These are phyloP conservation scores for Papilio helenus DNA, from an alignment of 1,140 invertebrate genomes.

Conservation along the genomic window DNA sequence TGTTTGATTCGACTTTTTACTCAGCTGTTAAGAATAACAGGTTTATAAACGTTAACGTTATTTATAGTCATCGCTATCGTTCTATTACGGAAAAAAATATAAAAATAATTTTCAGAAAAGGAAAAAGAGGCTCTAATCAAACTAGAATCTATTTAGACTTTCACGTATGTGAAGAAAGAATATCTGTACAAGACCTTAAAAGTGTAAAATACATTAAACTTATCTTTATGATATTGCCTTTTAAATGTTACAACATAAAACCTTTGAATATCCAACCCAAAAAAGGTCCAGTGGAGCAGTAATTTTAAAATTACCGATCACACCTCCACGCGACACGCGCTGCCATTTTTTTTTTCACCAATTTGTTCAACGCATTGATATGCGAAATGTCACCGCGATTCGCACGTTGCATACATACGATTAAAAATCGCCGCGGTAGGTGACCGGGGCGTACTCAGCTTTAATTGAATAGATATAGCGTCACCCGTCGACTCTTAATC, in stretches of 20 bases:
- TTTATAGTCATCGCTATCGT: conserved; percentile 2
- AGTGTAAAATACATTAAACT: background rate
- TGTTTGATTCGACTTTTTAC: conserved; percentile 19
- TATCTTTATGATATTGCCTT: background rate
- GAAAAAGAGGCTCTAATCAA: background rate
- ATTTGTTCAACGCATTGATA: conserved; percentile 76
- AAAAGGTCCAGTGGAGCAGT: conserved; percentile 38
- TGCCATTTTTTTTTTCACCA: conserved; percentile 76
- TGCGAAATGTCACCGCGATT: conserved; percentile 73
- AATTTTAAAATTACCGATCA: conserved; percentile 51
- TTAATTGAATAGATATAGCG: conserved; percentile 81
- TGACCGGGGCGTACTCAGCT: conserved; percentile 71
- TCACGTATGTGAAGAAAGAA: background rate
- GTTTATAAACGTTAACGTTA: background rate
- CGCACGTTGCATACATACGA: conserved; percentile 80
- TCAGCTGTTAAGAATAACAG: background rate
- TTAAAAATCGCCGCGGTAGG: conserved; percentile 80
- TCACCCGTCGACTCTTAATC: conserved; percentile 76
- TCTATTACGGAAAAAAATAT: background rate
- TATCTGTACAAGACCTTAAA: background rate
- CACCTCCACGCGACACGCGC: conserved; percentile 64
- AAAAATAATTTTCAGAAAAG: background rate
- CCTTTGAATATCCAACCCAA: conserved; percentile 32
- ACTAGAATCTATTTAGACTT: background rate
- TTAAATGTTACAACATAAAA: conserved; percentile 37